These are phyloP conservation scores for Pheosia tremula DNA, from an alignment of 2,888 invertebrate species.

Conservation along the genomic window DNA sequence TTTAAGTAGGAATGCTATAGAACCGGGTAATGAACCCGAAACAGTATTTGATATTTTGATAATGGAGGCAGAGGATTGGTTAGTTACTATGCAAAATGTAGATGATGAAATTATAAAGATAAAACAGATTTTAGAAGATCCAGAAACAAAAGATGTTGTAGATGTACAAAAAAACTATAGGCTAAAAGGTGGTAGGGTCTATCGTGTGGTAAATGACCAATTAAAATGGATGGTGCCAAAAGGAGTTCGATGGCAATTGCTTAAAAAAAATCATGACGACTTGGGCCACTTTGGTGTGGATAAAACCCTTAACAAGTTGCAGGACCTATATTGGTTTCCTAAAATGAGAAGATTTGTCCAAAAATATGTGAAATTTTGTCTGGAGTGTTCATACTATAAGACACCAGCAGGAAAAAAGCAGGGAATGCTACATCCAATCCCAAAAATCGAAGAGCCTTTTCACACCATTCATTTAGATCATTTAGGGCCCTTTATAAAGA, in stretches of 20 bases:
- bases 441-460: constrained; percentile 25
- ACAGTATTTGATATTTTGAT: constrained; percentile 1
- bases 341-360: constrained; percentile 27
- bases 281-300: constrained; percentile 23
- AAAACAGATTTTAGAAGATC: constrained; percentile 2
- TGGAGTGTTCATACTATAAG: too few relatives aligned
- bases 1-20: constrained; percentile 1
- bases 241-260: constrained; percentile 21
- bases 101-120: constrained; percentile 8
- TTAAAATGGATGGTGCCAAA: constrained; percentile 21
- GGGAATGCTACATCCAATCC: too few relatives aligned
- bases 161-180: constrained; percentile 7
- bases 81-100: constrained; percentile 1
- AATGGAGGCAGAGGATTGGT: constrained; percentile 7
- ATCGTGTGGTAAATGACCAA: neutral
- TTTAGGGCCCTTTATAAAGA: constrained; percentile 14
- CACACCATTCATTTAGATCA: constrained; percentile 12
- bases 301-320: constrained; percentile 3
- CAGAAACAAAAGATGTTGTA: neutral
- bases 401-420: too few relatives aligned
- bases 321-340: constrained; percentile 21
- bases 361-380: too few relatives aligned
- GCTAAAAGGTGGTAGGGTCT: too few relatives aligned
- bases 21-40: neutral
- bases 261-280: constrained; percentile 24